A percentile compares a stretch with the other conserved stretches of the same genome.
phyloP scores from a whole-genome alignment of 2,113 vertebrate genomes.

The Datnioides undecimradiatus region DNA sequence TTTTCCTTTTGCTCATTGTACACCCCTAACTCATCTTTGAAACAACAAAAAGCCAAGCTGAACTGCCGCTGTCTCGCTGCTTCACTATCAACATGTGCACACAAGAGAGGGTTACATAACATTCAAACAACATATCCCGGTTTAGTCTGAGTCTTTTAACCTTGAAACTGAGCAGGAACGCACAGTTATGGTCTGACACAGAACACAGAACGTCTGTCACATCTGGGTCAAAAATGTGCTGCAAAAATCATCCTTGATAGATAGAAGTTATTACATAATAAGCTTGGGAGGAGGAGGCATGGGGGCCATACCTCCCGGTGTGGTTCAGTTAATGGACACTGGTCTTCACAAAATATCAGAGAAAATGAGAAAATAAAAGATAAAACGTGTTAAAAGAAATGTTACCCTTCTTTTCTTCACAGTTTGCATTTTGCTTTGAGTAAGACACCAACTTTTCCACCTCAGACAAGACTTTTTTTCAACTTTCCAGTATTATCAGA shows the following conservation, averaged over 20 bases:
- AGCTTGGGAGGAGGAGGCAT: not conserved
- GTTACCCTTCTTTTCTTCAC: no score
- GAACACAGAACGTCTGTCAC: constrained; percentile 36
- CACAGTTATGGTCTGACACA: constrained; percentile 31
- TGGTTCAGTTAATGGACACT: not conserved
- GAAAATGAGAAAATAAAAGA: not conserved
- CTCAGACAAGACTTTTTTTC: no score
- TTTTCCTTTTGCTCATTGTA: not conserved
- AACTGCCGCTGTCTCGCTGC: not conserved
- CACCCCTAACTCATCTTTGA: not conserved
- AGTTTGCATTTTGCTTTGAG: no score
- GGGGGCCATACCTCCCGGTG: not conserved
- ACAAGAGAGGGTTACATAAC: constrained; percentile 27
- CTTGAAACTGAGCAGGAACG: constrained; percentile 66
- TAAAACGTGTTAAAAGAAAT: no score
- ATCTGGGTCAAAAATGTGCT: constrained; percentile 51
- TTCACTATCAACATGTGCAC: constrained; percentile 44
- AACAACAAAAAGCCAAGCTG: not conserved
- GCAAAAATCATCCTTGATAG: constrained; percentile 26
- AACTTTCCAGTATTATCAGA: no score
- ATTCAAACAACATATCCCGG: constrained; percentile 38
- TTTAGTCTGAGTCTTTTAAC: constrained; percentile 68
- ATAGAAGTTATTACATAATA: constrained; percentile 30
- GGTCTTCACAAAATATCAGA: not conserved
- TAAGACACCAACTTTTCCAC: no score